Base-by-base conservation (phyloP, 2,888 invertebrate species). In the Chloroclysta siterata region DNA sequence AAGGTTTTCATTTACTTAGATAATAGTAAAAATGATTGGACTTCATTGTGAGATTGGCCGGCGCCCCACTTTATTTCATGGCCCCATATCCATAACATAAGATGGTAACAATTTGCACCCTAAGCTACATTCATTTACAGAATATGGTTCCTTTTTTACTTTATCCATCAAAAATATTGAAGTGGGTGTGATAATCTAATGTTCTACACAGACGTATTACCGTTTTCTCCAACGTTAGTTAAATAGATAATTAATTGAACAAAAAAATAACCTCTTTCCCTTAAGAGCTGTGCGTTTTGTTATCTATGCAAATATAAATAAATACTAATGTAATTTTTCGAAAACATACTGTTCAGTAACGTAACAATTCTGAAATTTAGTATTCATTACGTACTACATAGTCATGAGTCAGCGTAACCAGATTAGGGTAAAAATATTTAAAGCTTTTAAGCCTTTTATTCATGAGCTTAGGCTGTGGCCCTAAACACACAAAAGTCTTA, bases 401-500 rank as follows among this genome's bases (percentile, higher is more conserved):
- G 1, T 1, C 36, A 8, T 10, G 36, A 39, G 36, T 2, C 10
- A 39, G 36, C 11, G 11, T 8, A 11, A 39, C 36, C 36, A 7
- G 36, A 39, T 39, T 39, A 11, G 36, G 29, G 13, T 13, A 22
- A 17, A 22, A 47, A 10, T 52, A 39, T 52, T 41, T 22, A 41
- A 22, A 53, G n/a, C n/a, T 13, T 13, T 5, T n/a, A 28, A 42
- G 28, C n/a, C 53, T 1, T 8, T 28, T 53, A 42, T 53, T 53
- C 54, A 54, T 54, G 33, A 54, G 15, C n/a, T 55, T 15, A 46
- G 46, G 15, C 36, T 8, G 36, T 11, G 36, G 11, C 11, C 55
- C 36, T 55, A 17, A 55, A 55, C 55, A 46, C 15, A 55, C 46
- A 55, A 14, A 29, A 7, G 46, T 1, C 46, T 17, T 39, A 11